Percentiles rank a stretch among this genome's conserved stretches.
phyloP scores from a whole-genome alignment of 2,113 vertebrate genomes.

The Climacteris rufus region DNA sequence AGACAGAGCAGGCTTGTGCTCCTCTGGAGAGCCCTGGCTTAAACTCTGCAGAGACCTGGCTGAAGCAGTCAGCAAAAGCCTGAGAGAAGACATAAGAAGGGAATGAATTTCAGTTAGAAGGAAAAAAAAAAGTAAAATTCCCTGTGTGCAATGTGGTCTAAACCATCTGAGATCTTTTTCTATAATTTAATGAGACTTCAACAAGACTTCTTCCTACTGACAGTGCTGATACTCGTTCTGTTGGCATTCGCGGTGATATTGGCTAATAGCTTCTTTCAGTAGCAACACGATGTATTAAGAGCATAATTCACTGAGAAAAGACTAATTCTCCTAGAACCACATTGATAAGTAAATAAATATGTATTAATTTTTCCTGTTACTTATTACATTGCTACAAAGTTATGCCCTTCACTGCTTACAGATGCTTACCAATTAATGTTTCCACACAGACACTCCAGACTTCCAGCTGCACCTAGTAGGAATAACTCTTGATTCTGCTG shows the following conservation, averaged over 20 bases:
- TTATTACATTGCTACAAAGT: neutral
- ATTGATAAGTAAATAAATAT: neutral
- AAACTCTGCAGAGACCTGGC: neutral
- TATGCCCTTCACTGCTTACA: neutral
- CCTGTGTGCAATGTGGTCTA: neutral
- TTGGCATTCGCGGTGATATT: rapidly evolving
- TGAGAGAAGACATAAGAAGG: neutral
- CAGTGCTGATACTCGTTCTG: neutral
- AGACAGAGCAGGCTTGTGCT: neutral
- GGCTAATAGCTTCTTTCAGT: neutral
- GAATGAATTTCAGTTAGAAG: neutral
- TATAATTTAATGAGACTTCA: neutral
- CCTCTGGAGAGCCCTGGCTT: neutral
- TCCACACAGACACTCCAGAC: neutral
- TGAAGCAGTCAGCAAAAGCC: neutral
- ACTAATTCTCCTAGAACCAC: neutral
- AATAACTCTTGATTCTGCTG: neutral
- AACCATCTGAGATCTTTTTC: neutral
- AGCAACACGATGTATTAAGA: neutral
- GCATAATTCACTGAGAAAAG: neutral
- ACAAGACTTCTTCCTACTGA: neutral
- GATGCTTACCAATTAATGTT: neutral
- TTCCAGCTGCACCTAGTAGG: neutral
- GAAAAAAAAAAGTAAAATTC: neutral
- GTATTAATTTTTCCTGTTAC: neutral